Evolutionary conservation across 1,140 invertebrate species (phyloP).

Genomic region (Calosoma granatense): DNA sequence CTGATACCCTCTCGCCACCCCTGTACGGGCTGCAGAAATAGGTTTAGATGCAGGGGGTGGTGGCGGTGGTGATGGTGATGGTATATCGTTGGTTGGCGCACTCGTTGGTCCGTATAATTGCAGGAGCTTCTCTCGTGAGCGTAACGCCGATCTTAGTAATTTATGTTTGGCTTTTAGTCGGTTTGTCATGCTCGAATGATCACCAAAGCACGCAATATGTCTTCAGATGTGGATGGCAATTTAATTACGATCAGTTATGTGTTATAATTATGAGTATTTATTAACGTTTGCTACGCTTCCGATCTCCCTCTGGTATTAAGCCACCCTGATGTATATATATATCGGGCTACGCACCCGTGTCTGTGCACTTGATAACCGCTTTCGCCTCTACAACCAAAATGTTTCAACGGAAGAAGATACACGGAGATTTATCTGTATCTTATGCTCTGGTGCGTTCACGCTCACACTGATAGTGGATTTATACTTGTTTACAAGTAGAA

Average conservation of each 20-base stretch:
- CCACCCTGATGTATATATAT: too few species aligned
- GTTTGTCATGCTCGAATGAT: conserved; percentile 17
- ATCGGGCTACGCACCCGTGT: not conserved
- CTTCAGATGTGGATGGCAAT: conserved; percentile 31
- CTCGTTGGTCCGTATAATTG: conserved; percentile 6
- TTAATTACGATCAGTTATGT: conserved; percentile 33
- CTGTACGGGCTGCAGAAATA: too few species aligned
- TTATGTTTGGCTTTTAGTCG: conserved; percentile 8
- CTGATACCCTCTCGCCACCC: too few species aligned
- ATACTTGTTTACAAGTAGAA: too few species aligned
- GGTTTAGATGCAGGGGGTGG: too few species aligned
- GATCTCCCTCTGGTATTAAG: not conserved
- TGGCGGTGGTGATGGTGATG: too few species aligned
- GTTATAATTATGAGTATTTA: conserved; percentile 34
- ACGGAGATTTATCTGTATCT: not conserved
- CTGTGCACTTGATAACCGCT: not conserved
- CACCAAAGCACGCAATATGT: conserved; percentile 27
- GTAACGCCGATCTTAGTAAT: not conserved
- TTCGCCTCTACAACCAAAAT: not conserved
- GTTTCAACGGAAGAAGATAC: not conserved
- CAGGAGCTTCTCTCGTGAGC: not conserved
- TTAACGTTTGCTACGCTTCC: conserved; percentile 21
- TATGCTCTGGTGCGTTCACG: not conserved
- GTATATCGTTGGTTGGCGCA: not conserved
- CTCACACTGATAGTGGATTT: too few species aligned